These are phyloP conservation scores for Tortrix viridana DNA, from an alignment of 2,888 invertebrate genomes.

Conservation along the genomic window DNA sequence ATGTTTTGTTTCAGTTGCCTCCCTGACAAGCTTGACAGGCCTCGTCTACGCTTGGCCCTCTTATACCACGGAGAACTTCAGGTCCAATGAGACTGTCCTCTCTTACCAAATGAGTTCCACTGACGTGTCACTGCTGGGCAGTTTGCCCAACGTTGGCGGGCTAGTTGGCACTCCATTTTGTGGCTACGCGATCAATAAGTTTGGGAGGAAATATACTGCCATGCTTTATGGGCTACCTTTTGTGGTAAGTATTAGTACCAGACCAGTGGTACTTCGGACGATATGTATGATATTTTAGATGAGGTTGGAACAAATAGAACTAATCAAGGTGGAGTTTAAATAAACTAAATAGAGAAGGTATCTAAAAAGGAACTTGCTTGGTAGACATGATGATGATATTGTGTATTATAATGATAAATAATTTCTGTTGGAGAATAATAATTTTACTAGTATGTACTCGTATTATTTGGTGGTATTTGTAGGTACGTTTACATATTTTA, in stretches of 20 bases:
- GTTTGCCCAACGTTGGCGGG: constrained; percentile 38
- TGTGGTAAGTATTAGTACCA: constrained; percentile 36
- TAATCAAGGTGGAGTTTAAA: too few relatives aligned
- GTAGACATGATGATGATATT: too few relatives aligned
- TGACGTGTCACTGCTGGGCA: constrained; percentile 37
- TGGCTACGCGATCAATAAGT: constrained; percentile 32
- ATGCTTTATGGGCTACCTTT: constrained; percentile 41
- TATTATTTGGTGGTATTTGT: too few relatives aligned
- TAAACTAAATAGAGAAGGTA: too few relatives aligned
- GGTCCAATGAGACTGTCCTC: constrained; percentile 37
- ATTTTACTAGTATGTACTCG: too few relatives aligned
- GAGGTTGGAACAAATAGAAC: too few relatives aligned
- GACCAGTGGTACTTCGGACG: too few relatives aligned
- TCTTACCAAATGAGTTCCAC: constrained; percentile 35
- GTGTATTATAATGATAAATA: too few relatives aligned
- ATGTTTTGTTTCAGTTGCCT: constrained; percentile 38
- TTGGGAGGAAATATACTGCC: constrained; percentile 39
- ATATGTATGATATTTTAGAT: too few relatives aligned
- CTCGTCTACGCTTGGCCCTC: constrained; percentile 42
- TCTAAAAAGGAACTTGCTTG: too few relatives aligned
- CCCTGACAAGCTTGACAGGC: constrained; percentile 37
- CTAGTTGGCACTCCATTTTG: constrained; percentile 39
- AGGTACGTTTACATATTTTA: too few relatives aligned
- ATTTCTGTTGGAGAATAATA: too few relatives aligned
- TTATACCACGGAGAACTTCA: constrained; percentile 33